Evolutionary conservation across 2,113 vertebrate genomes (phyloP), one percentile per base, ranked within the genome.

Genomic region (Gnathonemus echidnorhynchus): DNA sequence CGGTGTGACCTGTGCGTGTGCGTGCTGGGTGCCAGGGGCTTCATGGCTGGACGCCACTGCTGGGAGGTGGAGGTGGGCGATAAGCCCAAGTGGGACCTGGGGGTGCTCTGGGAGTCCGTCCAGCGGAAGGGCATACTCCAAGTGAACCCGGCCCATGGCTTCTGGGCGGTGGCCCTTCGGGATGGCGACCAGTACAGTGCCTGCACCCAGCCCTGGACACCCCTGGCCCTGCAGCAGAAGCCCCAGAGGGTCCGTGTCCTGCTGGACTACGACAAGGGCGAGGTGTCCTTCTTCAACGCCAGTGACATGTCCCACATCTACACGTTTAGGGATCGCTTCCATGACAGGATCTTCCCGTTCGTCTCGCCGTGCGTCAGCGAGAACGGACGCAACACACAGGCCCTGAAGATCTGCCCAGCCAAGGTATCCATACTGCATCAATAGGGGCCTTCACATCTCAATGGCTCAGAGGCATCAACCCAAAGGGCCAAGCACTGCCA

Each of bases 111-210:
- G 45, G 90, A 92, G 10, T 96, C 94, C 0, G 90, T 94, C 62
- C 56, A 86, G 80, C 91, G 91, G 90, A 96, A 95, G 24, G 92
- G 94, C 17, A 39, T 80, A 5, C 74, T 80, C 74, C 19, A 42
- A 1, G 80, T 84, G 19, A 13, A 86, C 83, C 27, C 80, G 89
- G 90, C 95, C 93, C 13, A 91, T 95, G 90, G 92, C 93, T 0
- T 95, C 94, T 0, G 94, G 94, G 87, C 90, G 92, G 80, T 92
- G 91, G 70, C 94, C 80, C 95, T 95, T 91, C 95, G 93, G 27
- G 95, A 95, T 92, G 93, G 94, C 90, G 92, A 93, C 0, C 95
- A 94, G 94, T 95, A 95, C 92, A 94, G 95, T 8, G 94, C 95
- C 0, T 94, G 95, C 1, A 95, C 94, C 0, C 94, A 94, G 0